These are phyloP conservation scores for Rhynchonycteris naso DNA, from an alignment of 2,797 vertebrate species.

Conservation along the genomic window DNA sequence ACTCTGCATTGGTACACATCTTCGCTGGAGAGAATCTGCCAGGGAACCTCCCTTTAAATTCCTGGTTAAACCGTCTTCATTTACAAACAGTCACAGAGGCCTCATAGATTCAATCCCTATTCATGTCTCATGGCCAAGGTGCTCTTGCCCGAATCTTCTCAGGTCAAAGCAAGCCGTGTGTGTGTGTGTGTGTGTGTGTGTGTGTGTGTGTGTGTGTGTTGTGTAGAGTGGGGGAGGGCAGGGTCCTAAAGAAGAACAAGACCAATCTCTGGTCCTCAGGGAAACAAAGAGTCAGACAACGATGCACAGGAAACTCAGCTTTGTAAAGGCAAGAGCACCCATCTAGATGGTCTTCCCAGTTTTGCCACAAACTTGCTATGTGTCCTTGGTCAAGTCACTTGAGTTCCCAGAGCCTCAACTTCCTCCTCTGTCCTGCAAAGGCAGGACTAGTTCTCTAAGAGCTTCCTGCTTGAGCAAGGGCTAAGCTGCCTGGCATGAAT, in stretches of 20 bases:
- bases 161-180: not conserved
- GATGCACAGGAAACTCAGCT: not conserved
- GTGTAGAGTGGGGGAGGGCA: rapidly evolving
- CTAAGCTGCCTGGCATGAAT: not conserved
- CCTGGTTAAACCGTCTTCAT: not conserved
- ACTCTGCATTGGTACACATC: not conserved
- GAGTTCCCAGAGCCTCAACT: not conserved
- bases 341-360: not conserved
- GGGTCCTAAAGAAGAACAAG: not conserved
- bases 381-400: not conserved
- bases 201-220: too few relatives aligned
- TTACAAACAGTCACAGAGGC: not conserved
- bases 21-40: not conserved
- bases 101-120: not conserved
- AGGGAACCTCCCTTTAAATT: not conserved
- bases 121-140: not conserved
- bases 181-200: too few relatives aligned
- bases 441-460: not conserved
- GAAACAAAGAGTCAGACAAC: not conserved
- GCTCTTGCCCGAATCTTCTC: not conserved
- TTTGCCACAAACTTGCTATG: not conserved
- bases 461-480: not conserved
- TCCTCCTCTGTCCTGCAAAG: not conserved
- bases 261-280: not conserved
- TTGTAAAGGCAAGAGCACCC: not conserved